These are phyloP conservation scores for Ascidia mentula DNA, from an alignment of 23 tunicate species.

Conservation along the genomic window DNA sequence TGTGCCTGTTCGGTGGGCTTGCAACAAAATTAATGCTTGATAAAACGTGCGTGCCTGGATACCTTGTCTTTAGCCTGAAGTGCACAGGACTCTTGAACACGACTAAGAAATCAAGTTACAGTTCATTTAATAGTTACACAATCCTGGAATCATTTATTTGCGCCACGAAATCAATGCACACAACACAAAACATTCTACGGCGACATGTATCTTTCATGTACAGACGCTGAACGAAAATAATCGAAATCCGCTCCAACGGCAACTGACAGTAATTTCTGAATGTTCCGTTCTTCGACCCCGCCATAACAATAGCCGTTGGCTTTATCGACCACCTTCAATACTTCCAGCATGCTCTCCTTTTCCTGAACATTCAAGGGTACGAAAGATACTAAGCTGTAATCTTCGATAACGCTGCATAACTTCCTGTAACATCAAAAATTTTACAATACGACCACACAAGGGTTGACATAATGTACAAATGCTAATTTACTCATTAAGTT, in stretches of 20 bases:
- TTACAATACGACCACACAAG: background rate
- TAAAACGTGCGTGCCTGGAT: too few species aligned
- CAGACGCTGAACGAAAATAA: slow-evolving; percentile 57
- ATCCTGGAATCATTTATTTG: too few species aligned
- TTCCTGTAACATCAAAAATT: slow-evolving; percentile 29
- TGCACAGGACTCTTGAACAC: too few species aligned
- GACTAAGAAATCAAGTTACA: too few species aligned
- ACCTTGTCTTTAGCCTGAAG: too few species aligned
- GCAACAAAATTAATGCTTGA: too few species aligned
- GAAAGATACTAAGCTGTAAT: slow-evolving; percentile 92
- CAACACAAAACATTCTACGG: background rate
- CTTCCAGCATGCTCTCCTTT: slow-evolving; percentile 81
- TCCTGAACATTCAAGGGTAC: slow-evolving; percentile 82
- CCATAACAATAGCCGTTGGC: slow-evolving; percentile 88
- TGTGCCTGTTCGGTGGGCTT: too few species aligned
- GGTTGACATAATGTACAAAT: background rate
- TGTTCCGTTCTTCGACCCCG: slow-evolving; percentile 80
- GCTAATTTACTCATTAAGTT: slow-evolving; percentile 63
- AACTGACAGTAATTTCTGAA: slow-evolving; percentile 75
- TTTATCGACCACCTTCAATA: slow-evolving; percentile 71
- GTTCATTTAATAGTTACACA: too few species aligned
- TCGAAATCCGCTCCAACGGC: slow-evolving; percentile 94
- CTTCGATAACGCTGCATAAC: slow-evolving; percentile 82
- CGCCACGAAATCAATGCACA: background rate
- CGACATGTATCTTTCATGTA: slow-evolving; percentile 73